Conservation (phyloP, 2,888 invertebrate genomes). For the Sialis lutaria region DNA sequence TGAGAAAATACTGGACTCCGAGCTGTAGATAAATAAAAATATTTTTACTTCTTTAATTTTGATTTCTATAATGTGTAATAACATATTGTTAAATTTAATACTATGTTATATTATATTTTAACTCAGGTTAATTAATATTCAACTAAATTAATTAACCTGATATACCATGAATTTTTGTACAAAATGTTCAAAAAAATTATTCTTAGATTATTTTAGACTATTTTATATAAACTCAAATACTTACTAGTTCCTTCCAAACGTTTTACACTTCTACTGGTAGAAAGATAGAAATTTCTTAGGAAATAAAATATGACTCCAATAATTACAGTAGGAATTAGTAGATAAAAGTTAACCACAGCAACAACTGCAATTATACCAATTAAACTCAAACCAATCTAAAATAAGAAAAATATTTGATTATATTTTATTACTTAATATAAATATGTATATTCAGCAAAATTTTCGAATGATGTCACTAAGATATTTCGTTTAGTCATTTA, state of each 20-base stretch:
- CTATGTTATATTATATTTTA: neutral
- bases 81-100: too few relatives aligned
- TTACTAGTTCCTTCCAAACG: conserved; percentile 49
- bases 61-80: too few relatives aligned
- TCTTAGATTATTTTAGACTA: neutral
- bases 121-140: neutral
- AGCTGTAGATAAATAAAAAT: conserved; percentile 31
- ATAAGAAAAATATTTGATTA: conserved; percentile 19
- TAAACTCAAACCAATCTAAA: conserved; percentile 42
- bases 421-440: neutral
- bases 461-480: too few relatives aligned
- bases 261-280: conserved; percentile 58
- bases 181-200: too few relatives aligned
- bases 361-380: conserved; percentile 57
- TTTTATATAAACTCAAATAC: conserved; percentile 14
- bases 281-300: conserved; percentile 48
- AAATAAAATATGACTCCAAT: conserved; percentile 46
- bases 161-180: too few relatives aligned
- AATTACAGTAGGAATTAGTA: conserved; percentile 43
- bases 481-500: too few relatives aligned
- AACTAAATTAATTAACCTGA: too few relatives aligned
- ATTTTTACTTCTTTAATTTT: neutral
- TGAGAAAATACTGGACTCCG: conserved; percentile 94
- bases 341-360: conserved; percentile 50
- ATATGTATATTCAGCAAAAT: neutral